Base-by-base conservation (phyloP, 2,888 invertebrate genomes). In the Frankliniella fusca region DNA sequence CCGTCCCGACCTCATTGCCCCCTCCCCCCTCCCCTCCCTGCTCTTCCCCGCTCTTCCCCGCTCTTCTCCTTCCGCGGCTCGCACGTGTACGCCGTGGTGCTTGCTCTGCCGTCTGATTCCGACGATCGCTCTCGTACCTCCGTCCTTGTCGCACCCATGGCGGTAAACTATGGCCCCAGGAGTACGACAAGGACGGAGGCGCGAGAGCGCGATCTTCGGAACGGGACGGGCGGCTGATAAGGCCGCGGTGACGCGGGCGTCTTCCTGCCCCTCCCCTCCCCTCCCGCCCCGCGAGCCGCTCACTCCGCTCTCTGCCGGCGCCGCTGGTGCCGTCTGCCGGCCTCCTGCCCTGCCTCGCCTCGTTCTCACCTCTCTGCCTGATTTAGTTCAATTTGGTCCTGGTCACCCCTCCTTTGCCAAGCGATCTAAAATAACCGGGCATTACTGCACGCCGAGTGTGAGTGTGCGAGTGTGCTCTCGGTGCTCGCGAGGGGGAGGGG, bases 241-340 rank as follows among this genome's bases (percentile, higher is more conserved):
- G 38, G 38, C 38, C 9, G 80, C 28, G 27, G 80, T 38, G 38
- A n/a, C 38, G 80, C 80, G 80, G 80, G 3, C 28, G 80, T 38
- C 27, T 23, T 80, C 38, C 54, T 11, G 80, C 27, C 80, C 81
- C 81, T 80, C 81, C 80, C 81, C 81, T 48, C 48, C 82, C 79
- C 61, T 70, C 81, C 28, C 20, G 15, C 81, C 15, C 49, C 27
- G 48, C 48, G 81, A 80, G 15, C 10, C 20, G 9, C 49, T 10
- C 18, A 38, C 20, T 38, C 38, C 7, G 48, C 20, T n/a, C 49
- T 23, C 48, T 80, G 49, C 70, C 65, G 65, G n/a, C 70, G 23
- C 70, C 9, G 70, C 70, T 27, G 70, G 9, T 10, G 27, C 70
- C 38, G 38, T n/a, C 70, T 70, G 11, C 23, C 70, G 5, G 11